These are phyloP conservation scores for Ia io DNA, from an alignment of 2,113 vertebrate genomes.

Conservation along the genomic window DNA sequence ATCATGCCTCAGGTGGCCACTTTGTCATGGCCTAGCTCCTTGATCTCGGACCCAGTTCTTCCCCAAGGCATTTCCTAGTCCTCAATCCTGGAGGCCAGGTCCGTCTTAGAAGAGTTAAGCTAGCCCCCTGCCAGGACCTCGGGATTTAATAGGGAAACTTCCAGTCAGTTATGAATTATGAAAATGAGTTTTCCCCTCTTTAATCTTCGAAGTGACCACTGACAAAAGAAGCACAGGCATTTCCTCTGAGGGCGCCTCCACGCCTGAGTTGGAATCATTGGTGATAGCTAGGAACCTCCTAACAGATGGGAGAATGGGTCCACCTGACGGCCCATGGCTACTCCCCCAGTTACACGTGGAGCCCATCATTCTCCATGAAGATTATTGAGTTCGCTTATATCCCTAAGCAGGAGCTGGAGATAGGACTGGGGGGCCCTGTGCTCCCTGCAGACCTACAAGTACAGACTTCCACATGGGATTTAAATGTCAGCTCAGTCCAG, in stretches of 20 bases:
- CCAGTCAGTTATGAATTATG: not conserved
- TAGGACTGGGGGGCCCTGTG: not conserved
- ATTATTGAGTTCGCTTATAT: not conserved
- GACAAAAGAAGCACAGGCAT: not conserved
- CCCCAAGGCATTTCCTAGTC: not conserved
- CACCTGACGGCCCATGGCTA: not conserved
- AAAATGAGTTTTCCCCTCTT: constrained; percentile 1
- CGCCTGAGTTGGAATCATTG: not conserved
- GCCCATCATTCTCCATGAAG: not conserved
- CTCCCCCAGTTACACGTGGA: rapidly evolving
- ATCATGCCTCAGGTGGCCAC: not conserved
- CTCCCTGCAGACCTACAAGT: not conserved
- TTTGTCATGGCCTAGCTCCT: not conserved
- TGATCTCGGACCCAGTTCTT: not conserved
- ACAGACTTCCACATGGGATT: not conserved
- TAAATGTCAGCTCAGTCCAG: constrained; percentile 34
- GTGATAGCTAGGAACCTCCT: not conserved
- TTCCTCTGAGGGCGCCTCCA: not conserved
- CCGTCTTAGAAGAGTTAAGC: not conserved
- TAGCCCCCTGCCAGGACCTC: not conserved
- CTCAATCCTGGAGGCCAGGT: not conserved
- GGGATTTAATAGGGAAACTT: constrained; percentile 39
- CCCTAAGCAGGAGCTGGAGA: not conserved
- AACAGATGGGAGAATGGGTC: not conserved
- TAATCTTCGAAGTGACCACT: constrained; percentile 34